Conservation (phyloP, 2,113 vertebrate genomes). For the Fregetta grallaria region DNA sequence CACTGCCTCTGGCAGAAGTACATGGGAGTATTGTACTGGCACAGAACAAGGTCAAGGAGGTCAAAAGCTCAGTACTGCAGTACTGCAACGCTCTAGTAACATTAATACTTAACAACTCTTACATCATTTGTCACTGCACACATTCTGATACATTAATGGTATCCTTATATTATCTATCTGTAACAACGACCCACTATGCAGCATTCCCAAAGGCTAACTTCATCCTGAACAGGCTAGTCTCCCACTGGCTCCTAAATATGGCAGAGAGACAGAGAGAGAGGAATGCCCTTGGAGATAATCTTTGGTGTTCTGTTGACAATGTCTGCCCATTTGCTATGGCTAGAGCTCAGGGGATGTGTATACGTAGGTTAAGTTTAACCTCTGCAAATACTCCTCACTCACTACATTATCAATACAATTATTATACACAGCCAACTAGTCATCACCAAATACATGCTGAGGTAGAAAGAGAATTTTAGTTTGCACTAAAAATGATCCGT, state of each 20-base stretch:
- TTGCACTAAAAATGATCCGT: background rate
- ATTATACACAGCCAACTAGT: background rate
- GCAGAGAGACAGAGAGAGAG: background rate
- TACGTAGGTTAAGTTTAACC: background rate
- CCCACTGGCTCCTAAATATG: background rate
- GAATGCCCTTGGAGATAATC: background rate
- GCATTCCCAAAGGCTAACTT: background rate
- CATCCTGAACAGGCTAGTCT: background rate
- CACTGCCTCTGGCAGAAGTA: background rate
- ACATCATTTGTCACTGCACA: background rate
- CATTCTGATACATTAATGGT: background rate
- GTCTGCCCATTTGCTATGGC: background rate
- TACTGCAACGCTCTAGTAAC: background rate
- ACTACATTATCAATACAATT: background rate
- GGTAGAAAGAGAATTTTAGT: background rate
- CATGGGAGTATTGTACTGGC: background rate
- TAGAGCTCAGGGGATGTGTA: background rate
- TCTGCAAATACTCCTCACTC: background rate
- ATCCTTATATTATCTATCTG: background rate
- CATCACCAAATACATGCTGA: background rate
- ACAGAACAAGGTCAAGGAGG: background rate
- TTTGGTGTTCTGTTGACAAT: background rate
- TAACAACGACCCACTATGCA: background rate
- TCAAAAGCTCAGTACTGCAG: background rate
- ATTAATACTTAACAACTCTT: background rate